Percentiles rank a stretch among this genome's conserved stretches.
phyloP scores from a whole-genome alignment of 1,140 invertebrate genomes.

The Phymastichus coffea region DNA sequence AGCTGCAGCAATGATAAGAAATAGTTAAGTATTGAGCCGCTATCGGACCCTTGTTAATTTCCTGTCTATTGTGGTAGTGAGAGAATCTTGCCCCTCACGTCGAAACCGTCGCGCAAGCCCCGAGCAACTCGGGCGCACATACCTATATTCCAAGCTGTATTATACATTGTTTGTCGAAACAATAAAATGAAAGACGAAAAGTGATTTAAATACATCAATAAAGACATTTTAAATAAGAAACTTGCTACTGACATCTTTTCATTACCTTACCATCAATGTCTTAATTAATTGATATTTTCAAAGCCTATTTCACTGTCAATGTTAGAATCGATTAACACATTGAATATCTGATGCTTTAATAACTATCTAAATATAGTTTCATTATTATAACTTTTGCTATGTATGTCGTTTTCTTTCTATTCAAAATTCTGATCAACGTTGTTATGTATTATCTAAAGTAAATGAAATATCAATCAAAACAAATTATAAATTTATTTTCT shows the following conservation, averaged over 20 bases:
- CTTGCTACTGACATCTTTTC: background rate
- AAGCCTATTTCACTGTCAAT: too few relatives aligned
- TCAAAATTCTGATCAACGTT: too few relatives aligned
- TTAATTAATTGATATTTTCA: too few relatives aligned
- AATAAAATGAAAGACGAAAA: slow-evolving; percentile 40
- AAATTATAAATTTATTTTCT: too few relatives aligned
- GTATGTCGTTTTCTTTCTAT: too few relatives aligned
- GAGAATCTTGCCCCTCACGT: background rate
- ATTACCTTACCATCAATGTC: too few relatives aligned
- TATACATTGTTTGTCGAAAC: slow-evolving; percentile 37
- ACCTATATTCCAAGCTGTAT: background rate
- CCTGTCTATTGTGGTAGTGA: background rate
- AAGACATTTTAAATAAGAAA: slow-evolving; percentile 38
- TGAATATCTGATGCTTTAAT: too few relatives aligned
- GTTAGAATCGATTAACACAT: too few relatives aligned
- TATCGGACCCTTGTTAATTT: slow-evolving; percentile 5
- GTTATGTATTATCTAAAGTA: too few relatives aligned
- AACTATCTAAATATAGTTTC: too few relatives aligned
- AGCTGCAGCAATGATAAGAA: background rate
- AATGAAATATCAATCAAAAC: too few relatives aligned
- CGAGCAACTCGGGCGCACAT: background rate
- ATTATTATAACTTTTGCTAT: too few relatives aligned
- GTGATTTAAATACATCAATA: slow-evolving; percentile 39
- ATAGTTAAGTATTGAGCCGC: background rate
- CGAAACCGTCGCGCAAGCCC: background rate